Percentiles rank a stretch among this genome's conserved stretches.
Evolutionary conservation across 2,888 invertebrate species (phyloP).

Genomic region (Phortica magna): DNA sequence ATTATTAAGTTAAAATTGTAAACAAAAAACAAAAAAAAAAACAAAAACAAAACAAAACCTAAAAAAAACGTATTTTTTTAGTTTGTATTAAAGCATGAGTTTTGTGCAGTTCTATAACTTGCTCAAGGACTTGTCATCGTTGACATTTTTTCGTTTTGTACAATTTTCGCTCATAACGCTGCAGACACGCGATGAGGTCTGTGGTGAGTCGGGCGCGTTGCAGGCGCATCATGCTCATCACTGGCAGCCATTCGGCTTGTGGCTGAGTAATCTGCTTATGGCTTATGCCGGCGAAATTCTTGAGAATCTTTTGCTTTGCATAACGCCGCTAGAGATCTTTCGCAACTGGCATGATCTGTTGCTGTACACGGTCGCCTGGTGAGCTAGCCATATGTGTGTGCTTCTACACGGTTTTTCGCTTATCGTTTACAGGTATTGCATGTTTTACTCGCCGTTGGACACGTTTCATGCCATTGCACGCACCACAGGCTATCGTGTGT

Average conservation of each 20-base stretch:
- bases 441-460: slow-evolving; percentile 60
- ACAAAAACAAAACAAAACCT: too few relatives aligned
- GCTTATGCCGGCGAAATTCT: slow-evolving; percentile 60
- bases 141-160: slow-evolving; percentile 53
- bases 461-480: slow-evolving; percentile 41
- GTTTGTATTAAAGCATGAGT: neutral
- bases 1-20: neutral
- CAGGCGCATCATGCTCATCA: slow-evolving; percentile 31
- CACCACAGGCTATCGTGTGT: slow-evolving; percentile 46
- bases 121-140: slow-evolving; percentile 2
- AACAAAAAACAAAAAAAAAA: neutral
- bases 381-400: neutral
- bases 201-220: slow-evolving; percentile 9
- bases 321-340: slow-evolving; percentile 56
- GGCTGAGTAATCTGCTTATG: slow-evolving; percentile 56
- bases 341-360: slow-evolving; percentile 52
- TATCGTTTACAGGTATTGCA: slow-evolving; percentile 47
- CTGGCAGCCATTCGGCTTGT: slow-evolving; percentile 55
- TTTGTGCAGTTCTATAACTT: neutral
- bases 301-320: slow-evolving; percentile 56
- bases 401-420: neutral
- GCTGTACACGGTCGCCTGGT: slow-evolving; percentile 52
- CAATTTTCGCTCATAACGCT: slow-evolving; percentile 55
- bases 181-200: slow-evolving; percentile 58
- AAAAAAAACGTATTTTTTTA: neutral